Conservation (phyloP, 2,797 vertebrate genomes). For the Molothrus ater region DNA sequence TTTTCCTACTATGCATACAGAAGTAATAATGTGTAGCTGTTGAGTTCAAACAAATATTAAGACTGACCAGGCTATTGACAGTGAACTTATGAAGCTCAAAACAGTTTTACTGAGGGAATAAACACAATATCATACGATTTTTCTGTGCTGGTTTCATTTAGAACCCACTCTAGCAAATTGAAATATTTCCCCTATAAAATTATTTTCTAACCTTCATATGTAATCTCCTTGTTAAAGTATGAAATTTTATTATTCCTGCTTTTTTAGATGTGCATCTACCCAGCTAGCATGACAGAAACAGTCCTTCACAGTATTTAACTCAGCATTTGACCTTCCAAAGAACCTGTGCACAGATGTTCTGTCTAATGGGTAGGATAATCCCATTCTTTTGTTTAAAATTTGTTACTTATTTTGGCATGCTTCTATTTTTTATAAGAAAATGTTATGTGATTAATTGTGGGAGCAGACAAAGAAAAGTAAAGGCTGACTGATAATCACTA, state of each 20-base stretch:
- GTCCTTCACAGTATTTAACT: conserved; percentile 15
- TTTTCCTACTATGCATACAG: not conserved
- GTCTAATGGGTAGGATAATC: not conserved
- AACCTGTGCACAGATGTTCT: not conserved
- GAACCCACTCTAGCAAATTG: not conserved
- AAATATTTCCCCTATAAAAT: not conserved
- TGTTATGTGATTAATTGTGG: not conserved
- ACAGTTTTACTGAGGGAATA: not conserved
- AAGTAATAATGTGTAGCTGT: not conserved
- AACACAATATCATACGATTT: not conserved
- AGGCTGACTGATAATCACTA: not conserved
- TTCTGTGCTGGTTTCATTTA: not conserved
- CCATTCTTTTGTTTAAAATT: not conserved
- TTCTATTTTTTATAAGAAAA: not conserved
- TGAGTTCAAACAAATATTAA: not conserved
- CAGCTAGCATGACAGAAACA: not conserved
- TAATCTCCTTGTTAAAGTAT: not conserved
- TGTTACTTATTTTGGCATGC: not conserved
- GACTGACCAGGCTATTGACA: not conserved
- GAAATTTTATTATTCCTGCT: conserved; percentile 18
- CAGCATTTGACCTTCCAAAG: conserved; percentile 14
- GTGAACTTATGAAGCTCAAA: not conserved
- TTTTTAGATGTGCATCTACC: not conserved
- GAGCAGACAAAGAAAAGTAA: not conserved
- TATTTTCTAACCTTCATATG: not conserved